Evolutionary conservation across 1,140 invertebrate genomes (phyloP).

Genomic region (Brachionus koreanus): DNA sequence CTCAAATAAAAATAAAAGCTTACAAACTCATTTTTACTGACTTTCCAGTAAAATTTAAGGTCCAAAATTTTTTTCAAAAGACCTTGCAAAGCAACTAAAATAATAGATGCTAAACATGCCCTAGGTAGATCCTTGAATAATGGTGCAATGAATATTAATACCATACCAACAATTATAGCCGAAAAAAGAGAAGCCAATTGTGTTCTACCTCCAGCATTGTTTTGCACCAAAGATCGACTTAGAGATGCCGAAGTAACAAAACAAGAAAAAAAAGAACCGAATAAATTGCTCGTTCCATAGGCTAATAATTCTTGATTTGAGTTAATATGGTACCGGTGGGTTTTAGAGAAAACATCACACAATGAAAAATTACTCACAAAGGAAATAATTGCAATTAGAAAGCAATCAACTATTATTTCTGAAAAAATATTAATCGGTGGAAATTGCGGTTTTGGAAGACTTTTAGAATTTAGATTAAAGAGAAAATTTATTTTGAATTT

Average conservation of each 20-base stretch:
- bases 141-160: constrained; percentile 60
- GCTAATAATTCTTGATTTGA: constrained; percentile 73
- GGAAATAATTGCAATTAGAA: constrained; percentile 73
- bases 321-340: constrained; percentile 78
- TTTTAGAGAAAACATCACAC: constrained; percentile 82
- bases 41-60: constrained; percentile 50
- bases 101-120: constrained; percentile 57
- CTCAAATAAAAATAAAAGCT: too few species aligned
- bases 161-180: constrained; percentile 57
- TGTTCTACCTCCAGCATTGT: constrained; percentile 58
- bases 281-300: constrained; percentile 59
- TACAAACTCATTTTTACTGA: constrained; percentile 53
- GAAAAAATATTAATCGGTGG: not conserved
- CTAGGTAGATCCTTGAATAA: constrained; percentile 55
- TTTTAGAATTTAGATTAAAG: not conserved
- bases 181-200: constrained; percentile 49
- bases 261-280: constrained; percentile 61
- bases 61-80: constrained; percentile 58
- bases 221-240: constrained; percentile 59
- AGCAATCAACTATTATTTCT: not conserved
- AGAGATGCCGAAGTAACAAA: constrained; percentile 62
- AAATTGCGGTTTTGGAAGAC: not conserved
- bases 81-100: constrained; percentile 59
- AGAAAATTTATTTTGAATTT: not conserved
- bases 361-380: constrained; percentile 88